Percentiles rank a stretch among this genome's conserved stretches.
These are phyloP conservation scores for Drosophila greeni DNA, from an alignment of 2,888 invertebrate genomes.

Conservation along the genomic window DNA sequence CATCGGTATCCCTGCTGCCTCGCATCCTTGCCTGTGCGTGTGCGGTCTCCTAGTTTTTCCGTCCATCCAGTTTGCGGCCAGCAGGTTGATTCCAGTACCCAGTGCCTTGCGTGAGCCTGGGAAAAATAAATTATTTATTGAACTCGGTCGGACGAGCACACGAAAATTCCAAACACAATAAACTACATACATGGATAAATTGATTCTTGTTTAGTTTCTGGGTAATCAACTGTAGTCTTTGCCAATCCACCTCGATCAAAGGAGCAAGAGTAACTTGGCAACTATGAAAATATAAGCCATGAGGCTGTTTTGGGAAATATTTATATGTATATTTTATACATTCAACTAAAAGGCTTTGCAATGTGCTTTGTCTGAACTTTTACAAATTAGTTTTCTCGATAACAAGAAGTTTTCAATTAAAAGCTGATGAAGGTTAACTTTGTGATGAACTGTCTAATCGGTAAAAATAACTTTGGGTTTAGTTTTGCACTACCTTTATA, in stretches of 20 bases:
- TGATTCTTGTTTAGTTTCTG: conserved; percentile 36
- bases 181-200: conserved; percentile 41
- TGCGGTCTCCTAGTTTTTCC: conserved; percentile 35
- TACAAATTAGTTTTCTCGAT: conserved; percentile 3
- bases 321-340: not conserved
- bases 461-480: not conserved
- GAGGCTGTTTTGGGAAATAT: not conserved
- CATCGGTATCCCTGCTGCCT: conserved; percentile 47
- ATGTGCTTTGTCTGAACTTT: not conserved
- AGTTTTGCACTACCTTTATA: no score
- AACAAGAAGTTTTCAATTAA: not conserved
- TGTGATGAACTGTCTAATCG: not conserved
- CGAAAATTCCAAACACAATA: conserved; percentile 39
- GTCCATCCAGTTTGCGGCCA: conserved; percentile 32
- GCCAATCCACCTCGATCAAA: conserved; percentile 28
- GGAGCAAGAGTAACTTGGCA: not conserved
- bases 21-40: conserved; percentile 17
- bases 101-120: conserved; percentile 21
- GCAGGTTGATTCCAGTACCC: conserved; percentile 21
- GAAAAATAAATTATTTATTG: conserved; percentile 47
- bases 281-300: conserved; percentile 13
- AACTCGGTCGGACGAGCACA: conserved; percentile 35
- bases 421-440: not conserved
- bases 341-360: not conserved
- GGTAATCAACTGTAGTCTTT: conserved; percentile 35